Evolutionary conservation across 2,113 vertebrate genomes (phyloP).

Genomic region (Garra rufa): DNA sequence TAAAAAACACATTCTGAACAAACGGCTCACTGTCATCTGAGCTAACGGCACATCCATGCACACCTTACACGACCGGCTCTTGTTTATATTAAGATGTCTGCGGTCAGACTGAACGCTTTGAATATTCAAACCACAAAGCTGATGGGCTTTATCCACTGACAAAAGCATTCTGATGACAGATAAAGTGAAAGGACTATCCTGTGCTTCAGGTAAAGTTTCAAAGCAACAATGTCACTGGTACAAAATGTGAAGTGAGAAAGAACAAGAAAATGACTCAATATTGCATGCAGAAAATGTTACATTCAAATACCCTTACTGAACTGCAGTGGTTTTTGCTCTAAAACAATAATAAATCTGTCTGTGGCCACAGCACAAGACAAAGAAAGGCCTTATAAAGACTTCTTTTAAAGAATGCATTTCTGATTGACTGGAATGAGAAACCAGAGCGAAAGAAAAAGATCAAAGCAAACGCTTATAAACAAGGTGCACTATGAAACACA

Average conservation of each 20-base stretch:
- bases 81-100: background rate
- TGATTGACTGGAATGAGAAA: conserved; percentile 35
- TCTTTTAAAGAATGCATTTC: conserved; percentile 47
- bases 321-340: background rate
- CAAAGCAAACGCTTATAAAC: conserved; percentile 4
- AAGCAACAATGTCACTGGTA: background rate
- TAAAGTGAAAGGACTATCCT: background rate
- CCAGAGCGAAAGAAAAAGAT: background rate
- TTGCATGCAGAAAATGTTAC: background rate
- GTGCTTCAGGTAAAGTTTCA: background rate
- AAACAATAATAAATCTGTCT: conserved; percentile 41
- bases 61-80: background rate
- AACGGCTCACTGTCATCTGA: background rate
- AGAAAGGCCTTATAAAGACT: conserved; percentile 50
- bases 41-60: background rate
- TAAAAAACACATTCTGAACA: background rate
- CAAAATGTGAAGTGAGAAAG: background rate
- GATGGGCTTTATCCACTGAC: background rate
- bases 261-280: too few species aligned
- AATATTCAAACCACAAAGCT: conserved; percentile 2
- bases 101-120: background rate
- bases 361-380: conserved; percentile 30
- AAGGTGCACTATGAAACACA: conserved; percentile 6
- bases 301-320: conserved; percentile 3
- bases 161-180: conserved; percentile 1